These are phyloP conservation scores for Bothrops jararaca DNA, from an alignment of 2,113 vertebrate species.

Conservation along the genomic window DNA sequence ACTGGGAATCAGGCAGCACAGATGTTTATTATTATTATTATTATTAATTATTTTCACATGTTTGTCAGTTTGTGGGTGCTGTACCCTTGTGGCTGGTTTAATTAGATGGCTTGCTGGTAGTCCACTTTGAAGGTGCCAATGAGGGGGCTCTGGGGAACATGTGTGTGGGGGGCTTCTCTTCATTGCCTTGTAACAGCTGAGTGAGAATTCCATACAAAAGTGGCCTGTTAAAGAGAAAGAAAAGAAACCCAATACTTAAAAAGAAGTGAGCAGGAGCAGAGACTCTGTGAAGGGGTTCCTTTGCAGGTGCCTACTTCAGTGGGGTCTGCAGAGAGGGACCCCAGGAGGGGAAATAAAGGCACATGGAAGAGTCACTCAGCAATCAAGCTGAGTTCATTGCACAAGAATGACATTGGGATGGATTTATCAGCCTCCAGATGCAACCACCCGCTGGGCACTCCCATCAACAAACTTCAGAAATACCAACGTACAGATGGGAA, in stretches of 20 bases:
- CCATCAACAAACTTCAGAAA: neutral
- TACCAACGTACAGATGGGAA: neutral
- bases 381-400: no score
- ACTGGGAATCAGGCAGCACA: neutral
- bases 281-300: neutral
- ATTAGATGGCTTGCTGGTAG: slow-evolving; percentile 32
- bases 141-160: slow-evolving; percentile 64
- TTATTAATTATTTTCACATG: neutral
- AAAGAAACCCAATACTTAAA: neutral
- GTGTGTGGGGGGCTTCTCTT: slow-evolving; percentile 60
- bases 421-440: neutral
- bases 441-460: neutral
- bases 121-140: slow-evolving; percentile 50
- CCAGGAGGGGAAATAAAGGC: neutral
- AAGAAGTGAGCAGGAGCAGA: neutral
- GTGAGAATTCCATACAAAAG: slow-evolving; percentile 88
- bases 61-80: neutral
- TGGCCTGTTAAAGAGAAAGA: slow-evolving; percentile 74
- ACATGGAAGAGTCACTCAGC: neutral
- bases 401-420: neutral
- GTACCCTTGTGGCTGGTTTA: slow-evolving; percentile 62
- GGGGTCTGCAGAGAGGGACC: neutral
- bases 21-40: neutral
- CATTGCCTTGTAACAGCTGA: slow-evolving; percentile 77
- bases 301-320: neutral